Evolutionary conservation across 1,140 invertebrate genomes (phyloP).

Genomic region (Drosophila tsacasi): DNA sequence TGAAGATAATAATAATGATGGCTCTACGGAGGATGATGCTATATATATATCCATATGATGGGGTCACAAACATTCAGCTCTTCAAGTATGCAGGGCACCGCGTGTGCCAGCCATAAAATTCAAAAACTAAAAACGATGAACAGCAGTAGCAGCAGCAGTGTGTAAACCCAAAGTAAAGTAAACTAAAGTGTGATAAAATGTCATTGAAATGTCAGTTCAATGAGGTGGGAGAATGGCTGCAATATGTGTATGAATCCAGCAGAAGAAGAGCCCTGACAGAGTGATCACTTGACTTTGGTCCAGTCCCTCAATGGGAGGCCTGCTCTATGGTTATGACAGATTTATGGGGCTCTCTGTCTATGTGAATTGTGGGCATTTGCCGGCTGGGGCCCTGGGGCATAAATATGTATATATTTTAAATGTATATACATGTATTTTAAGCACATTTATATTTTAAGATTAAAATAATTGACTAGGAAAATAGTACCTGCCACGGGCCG

Average conservation of each 20-base stretch:
- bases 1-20: constrained; percentile 35
- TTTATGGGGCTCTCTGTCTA: constrained; percentile 24
- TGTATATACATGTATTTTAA: too few species aligned
- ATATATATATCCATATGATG: background rate
- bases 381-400: background rate
- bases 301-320: background rate
- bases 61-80: constrained; percentile 12
- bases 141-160: constrained; percentile 2
- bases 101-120: constrained; percentile 14
- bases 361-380: constrained; percentile 17
- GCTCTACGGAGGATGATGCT: constrained; percentile 7
- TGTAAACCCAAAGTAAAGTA: constrained; percentile 14
- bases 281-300: constrained; percentile 42
- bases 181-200: constrained; percentile 53
- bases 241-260: background rate
- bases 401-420: background rate
- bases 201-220: constrained; percentile 64
- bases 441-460: background rate
- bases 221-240: constrained; percentile 31
- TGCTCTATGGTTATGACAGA: constrained; percentile 30
- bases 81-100: constrained; percentile 61
- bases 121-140: constrained; percentile 30
- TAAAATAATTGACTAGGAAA: background rate
- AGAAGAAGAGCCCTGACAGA: constrained; percentile 29
- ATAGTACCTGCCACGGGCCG: background rate